Base-by-base conservation (phyloP, 2,888 invertebrate species). In the Omphaloscelis lunosa region DNA sequence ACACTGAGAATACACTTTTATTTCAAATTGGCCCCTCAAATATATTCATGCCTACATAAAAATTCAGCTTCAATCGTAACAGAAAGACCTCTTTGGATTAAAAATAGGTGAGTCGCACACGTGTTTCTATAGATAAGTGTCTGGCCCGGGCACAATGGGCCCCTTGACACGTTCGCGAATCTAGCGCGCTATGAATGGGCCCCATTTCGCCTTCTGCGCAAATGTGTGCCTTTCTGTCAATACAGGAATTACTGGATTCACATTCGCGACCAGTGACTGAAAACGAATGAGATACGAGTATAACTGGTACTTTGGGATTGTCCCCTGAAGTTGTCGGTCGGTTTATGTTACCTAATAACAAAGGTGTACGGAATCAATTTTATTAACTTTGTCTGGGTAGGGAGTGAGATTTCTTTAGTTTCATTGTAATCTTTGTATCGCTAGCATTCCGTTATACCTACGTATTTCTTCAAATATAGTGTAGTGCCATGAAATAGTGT, bases 121-220 rank as follows among this genome's bases (percentile, higher is more conserved):
- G 82, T 87, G 85, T 76, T n/a, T 62, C 51, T 63, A 61, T 77
- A 77, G 72, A 78, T 82, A 85, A 86, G 62, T 63, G 75, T 53
- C 72, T 65, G 48, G 58, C 39, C 39, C 17, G 34, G 39, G 56
- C 17, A 85, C 82, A 85, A 75, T 72, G 78, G 51, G 8, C 72
- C 75, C 78, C 67, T 82, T 80, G 72, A 87, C 69, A 77, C 67
- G 56, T 65, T 48, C 51, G 80, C 74, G 65, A 79, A 77, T 79
- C 70, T 77, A 82, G 68, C 53, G 63, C 53, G 23, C 61, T 51
- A 39, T 67, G 67, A 79, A 79, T 77, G 62, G 67, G 20, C 65
- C 48, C 34, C 69, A 72, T 75, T 78, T 68, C 53, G 20, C 29
- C 53, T 41, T 71, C 58, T 59, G 51, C 9, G 39, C 74, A 78